These are phyloP conservation scores for Apoda limacodes DNA, from an alignment of 2,888 invertebrate species.

Conservation along the genomic window DNA sequence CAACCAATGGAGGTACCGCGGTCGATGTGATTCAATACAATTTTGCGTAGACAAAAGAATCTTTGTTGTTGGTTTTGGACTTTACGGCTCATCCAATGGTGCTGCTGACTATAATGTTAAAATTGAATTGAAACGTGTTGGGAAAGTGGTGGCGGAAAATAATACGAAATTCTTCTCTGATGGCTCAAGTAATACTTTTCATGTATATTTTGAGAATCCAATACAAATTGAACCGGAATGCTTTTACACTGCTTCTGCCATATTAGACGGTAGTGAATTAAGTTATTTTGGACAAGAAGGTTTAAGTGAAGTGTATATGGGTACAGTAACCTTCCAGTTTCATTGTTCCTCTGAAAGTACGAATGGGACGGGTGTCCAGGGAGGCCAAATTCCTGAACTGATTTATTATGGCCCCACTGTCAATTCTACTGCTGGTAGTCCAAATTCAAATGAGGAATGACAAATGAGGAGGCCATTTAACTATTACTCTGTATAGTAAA, in stretches of 20 bases:
- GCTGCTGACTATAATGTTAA: constrained; percentile 95
- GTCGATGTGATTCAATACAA: constrained; percentile 96
- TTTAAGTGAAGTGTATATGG: constrained; percentile 92
- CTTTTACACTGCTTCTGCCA: constrained; percentile 95
- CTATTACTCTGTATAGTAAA: constrained; percentile 42
- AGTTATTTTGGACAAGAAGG: constrained; percentile 99
- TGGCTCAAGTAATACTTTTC: constrained; percentile 96
- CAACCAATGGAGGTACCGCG: constrained; percentile 97
- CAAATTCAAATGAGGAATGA: constrained; percentile 64
- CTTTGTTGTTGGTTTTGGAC: constrained; percentile 94
- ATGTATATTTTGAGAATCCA: constrained; percentile 83
- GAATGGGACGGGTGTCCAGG: constrained; percentile 97
- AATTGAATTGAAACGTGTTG: constrained; percentile 92
- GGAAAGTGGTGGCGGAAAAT: constrained; percentile 89
- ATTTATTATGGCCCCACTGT: constrained; percentile 93
- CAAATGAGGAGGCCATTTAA: constrained; percentile 38
- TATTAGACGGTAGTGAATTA: constrained; percentile 92
- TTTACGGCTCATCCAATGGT: constrained; percentile 96
- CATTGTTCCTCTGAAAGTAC: constrained; percentile 98
- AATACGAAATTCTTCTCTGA: constrained; percentile 96
- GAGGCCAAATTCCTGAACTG: constrained; percentile 96
- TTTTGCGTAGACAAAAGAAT: constrained; percentile 96
- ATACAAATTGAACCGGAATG: constrained; percentile 93
- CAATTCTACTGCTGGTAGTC: constrained; percentile 41
- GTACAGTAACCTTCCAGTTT: constrained; percentile 95